Base-by-base conservation (phyloP, 2,797 vertebrate genomes). In the Paedocypris micromegethes region DNA sequence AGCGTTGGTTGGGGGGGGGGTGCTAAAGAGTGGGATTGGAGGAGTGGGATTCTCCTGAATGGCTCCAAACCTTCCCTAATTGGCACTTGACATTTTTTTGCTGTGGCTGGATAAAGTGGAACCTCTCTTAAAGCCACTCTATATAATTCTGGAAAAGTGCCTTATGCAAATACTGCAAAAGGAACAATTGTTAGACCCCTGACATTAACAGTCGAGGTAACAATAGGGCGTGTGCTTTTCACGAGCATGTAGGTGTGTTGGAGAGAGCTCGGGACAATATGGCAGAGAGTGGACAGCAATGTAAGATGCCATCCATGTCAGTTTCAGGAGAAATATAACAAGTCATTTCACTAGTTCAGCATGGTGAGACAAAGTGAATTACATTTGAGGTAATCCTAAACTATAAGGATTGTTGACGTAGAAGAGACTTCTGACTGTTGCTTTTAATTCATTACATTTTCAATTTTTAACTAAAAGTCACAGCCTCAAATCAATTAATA, bases 31-130 rank as follows among this genome's bases (percentile, higher is more conserved):
- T 79, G 76, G 77, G 81, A 78, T 79, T 78, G 82, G 76, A 84
- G 80, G 83, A 86, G 85, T 87, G 86, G 87, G 85, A 87, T 83
- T 72, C 74, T 44, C 70, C 76, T 88, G 87, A 89, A 90, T 88
- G 84, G 85, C 86, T 83, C 86, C 85, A 89, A 90, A 89, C 86
- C 88, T 87, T 87, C 86, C 83, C 86, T 91, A 91, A 91, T 91
- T 90, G 88, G 87, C 87, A 89, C 89, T 90, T 91, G 89, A 91
- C 89, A 90, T 91, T 89, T 90, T 89, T 78, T 78, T 76, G 64
- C 74, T 66, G 74, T 64, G 49, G 69, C 86, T 85, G 81, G 79
- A 83, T 88, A 85, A 86, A 90, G 87, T 86, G 86, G 88, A 84
- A 85, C 82, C 82, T 85, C 83, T 87, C 85, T 89, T 83, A 87